Percentiles rank a stretch among this genome's conserved stretches.
phyloP scores from a whole-genome alignment of 2,797 vertebrate genomes.

The Parauchenoglanis ngamensis region DNA sequence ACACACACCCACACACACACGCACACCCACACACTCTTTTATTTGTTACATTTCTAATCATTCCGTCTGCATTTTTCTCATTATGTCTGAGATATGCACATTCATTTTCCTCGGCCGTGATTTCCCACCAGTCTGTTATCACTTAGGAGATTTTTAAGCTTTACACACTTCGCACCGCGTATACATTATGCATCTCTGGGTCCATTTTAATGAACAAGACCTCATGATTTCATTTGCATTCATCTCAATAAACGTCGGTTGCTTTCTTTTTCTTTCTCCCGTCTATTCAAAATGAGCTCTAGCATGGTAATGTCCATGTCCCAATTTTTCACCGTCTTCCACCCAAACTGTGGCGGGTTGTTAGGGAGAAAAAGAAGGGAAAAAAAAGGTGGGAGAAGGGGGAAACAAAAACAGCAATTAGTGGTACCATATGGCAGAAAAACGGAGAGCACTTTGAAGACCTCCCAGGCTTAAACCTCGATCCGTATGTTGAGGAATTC shows the following conservation, averaged over 20 bases:
- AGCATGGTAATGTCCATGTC: conserved; percentile 55
- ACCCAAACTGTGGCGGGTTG: conserved; percentile 59
- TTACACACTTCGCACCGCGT: background rate
- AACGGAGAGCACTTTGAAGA: conserved; percentile 71
- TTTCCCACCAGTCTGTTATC: conserved; percentile 9
- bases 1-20: conserved; percentile 8
- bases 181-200: conserved; percentile 10
- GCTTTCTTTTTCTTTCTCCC: background rate
- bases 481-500: conserved; percentile 78
- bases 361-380: background rate
- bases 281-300: background rate
- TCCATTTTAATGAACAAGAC: conserved; percentile 17
- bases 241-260: background rate
- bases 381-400: background rate
- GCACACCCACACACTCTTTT: conserved; percentile 11
- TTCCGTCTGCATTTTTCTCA: conserved; percentile 13
- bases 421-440: conserved; percentile 79
- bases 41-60: background rate
- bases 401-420: conserved; percentile 74
- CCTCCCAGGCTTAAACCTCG: conserved; percentile 72
- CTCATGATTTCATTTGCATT: conserved; percentile 35
- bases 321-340: conserved; percentile 61
- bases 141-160: background rate
- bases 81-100: conserved; percentile 29
- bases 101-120: conserved; percentile 15